These are phyloP conservation scores for Antechinus flavipes DNA, from an alignment of 2,113 vertebrate species.

Conservation along the genomic window DNA sequence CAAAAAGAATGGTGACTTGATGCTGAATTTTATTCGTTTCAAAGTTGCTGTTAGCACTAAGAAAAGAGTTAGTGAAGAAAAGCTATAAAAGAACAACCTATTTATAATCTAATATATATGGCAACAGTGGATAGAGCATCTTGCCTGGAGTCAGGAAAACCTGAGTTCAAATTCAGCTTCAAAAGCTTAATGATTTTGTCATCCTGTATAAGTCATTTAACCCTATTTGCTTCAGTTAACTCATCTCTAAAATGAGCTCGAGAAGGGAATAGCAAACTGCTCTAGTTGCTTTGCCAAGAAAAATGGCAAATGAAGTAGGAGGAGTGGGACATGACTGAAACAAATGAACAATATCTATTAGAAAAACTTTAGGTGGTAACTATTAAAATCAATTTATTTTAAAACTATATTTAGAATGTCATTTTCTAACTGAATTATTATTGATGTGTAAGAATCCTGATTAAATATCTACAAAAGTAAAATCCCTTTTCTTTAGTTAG, in stretches of 20 bases:
- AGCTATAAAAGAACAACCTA: not conserved
- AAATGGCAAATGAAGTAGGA: not conserved
- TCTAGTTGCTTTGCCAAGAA: not conserved
- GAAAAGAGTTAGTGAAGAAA: conserved; percentile 19
- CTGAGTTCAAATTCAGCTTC: not conserved
- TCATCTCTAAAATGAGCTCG: not conserved
- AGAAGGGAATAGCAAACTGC: not conserved
- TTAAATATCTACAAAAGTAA: not conserved
- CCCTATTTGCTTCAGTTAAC: not conserved
- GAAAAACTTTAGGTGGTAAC: not conserved
- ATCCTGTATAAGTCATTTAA: not conserved
- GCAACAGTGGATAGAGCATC: too few relatives aligned
- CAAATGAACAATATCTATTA: not conserved
- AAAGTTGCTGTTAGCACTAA: conserved; percentile 18
- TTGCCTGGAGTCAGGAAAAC: not conserved
- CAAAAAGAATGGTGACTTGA: not conserved
- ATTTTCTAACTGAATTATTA: not conserved
- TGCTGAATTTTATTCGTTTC: not conserved
- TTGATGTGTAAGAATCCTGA: not conserved
- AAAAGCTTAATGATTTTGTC: not conserved
- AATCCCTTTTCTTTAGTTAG: not conserved
- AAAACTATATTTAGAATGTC: not conserved
- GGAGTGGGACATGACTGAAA: not conserved
- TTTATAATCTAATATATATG: not conserved
- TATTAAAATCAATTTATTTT: not conserved